Conservation (phyloP, 2,797 vertebrate genomes). For the Chromobotia macracanthus region DNA sequence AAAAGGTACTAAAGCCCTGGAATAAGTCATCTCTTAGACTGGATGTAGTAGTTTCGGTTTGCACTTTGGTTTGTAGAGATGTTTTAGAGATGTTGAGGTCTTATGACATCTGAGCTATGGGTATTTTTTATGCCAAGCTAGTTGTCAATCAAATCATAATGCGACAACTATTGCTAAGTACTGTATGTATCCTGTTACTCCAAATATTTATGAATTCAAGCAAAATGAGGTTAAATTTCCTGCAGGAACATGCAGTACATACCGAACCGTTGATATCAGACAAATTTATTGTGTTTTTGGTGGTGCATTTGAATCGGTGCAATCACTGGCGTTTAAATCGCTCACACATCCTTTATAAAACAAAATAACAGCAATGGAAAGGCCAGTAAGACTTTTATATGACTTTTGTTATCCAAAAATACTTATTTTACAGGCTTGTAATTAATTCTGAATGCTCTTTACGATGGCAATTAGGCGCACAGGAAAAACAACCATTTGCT, state of each 20-base stretch:
- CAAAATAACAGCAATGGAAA: constrained; percentile 73
- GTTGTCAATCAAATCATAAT: constrained; percentile 24
- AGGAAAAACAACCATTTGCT: constrained; percentile 53
- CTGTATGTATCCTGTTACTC: constrained; percentile 12
- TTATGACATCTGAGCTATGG: constrained; percentile 6
- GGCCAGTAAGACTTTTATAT: constrained; percentile 68
- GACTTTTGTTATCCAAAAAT: constrained; percentile 71
- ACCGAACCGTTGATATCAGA: constrained; percentile 51
- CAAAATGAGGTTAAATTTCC: constrained; percentile 46
- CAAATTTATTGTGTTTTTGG: constrained; percentile 50
- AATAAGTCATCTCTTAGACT: constrained; percentile 42
- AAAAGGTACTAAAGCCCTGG: constrained; percentile 36
- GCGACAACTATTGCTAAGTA: constrained; percentile 20
- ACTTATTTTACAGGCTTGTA: constrained; percentile 66
- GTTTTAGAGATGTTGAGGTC: constrained; percentile 5
- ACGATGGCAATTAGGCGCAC: constrained; percentile 60
- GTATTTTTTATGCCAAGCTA: constrained; percentile 5
- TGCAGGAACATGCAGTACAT: constrained; percentile 48
- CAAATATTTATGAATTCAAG: constrained; percentile 45
- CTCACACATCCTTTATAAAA: constrained; percentile 60
- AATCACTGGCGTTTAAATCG: constrained; percentile 72
- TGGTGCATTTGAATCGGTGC: constrained; percentile 34
- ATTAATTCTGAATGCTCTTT: constrained; percentile 68
- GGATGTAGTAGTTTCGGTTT: constrained; percentile 31
- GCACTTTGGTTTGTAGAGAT: constrained; percentile 21